A percentile compares a stretch with the other conserved stretches of the same genome.
These are phyloP conservation scores for Notolabrus celidotus DNA, from an alignment of 2,797 vertebrate species.

Conservation along the genomic window DNA sequence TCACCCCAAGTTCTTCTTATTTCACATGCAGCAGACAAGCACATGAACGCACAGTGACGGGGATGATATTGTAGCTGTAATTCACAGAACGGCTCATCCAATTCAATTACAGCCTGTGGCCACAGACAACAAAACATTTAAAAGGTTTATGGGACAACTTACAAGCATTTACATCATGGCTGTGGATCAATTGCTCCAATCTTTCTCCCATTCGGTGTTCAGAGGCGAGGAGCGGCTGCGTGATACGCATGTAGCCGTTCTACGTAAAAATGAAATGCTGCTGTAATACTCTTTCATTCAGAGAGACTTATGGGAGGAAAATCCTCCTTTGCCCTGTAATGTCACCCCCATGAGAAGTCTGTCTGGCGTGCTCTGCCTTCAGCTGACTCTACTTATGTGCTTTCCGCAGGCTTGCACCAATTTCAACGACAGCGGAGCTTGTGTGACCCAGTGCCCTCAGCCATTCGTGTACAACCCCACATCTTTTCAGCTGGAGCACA, in stretches of 20 bases:
- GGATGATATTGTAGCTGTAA: conserved; percentile 76
- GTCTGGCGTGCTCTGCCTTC: conserved; percentile 19
- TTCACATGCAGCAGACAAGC: conserved; percentile 4
- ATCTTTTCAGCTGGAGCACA: conserved; percentile 95
- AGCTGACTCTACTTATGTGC: conserved; percentile 1
- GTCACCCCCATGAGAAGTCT: neutral
- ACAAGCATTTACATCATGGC: conserved; percentile 73
- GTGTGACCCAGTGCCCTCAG: conserved; percentile 96
- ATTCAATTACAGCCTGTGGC: conserved; percentile 76
- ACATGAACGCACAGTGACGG: neutral
- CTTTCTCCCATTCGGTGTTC: conserved; percentile 64
- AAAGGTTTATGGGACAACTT: conserved; percentile 80
- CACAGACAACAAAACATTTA: conserved; percentile 68
- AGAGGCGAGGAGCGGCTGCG: conserved; percentile 24
- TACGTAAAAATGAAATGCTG: conserved; percentile 70
- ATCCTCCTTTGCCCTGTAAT: neutral
- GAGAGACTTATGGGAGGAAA: conserved; percentile 37
- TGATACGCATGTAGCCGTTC: neutral
- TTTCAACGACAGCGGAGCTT: conserved; percentile 97
- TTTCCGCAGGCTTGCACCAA: conserved; percentile 88
- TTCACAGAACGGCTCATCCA: conserved; percentile 71
- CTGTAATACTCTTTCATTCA: conserved; percentile 49
- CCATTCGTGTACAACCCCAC: conserved; percentile 98
- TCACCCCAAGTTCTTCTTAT: conserved; percentile 50
- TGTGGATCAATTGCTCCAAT: conserved; percentile 76